A percentile compares a stretch with the other conserved stretches of the same genome.
These are phyloP conservation scores for human DNA, from an alignment of 2,113 vertebrate genomes.

Conservation along the genomic window DNA sequence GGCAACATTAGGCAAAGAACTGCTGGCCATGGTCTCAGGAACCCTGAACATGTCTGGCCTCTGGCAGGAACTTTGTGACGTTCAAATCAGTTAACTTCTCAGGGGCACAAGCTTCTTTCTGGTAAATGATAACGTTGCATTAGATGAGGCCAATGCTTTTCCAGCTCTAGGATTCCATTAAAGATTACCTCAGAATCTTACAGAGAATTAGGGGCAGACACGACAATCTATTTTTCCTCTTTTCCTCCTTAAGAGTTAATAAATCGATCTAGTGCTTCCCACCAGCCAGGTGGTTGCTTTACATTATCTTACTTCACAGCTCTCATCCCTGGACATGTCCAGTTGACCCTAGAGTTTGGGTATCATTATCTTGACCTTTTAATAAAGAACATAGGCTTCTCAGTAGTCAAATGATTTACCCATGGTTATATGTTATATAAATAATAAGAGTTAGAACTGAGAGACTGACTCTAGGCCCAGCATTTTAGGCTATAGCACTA, in stretches of 20 bases:
- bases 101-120: background rate
- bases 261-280: background rate
- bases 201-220: background rate
- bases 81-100: background rate
- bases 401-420: background rate
- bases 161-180: background rate
- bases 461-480: background rate
- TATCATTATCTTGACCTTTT: background rate
- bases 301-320: background rate
- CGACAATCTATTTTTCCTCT: background rate
- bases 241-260: background rate
- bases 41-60: background rate
- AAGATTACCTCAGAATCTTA: background rate
- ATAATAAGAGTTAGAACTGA: background rate
- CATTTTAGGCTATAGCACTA: background rate
- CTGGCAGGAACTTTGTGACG: background rate
- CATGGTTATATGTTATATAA: background rate
- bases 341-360: background rate
- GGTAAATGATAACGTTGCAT: no score
- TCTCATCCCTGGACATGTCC: background rate
- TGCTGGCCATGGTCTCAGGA: background rate
- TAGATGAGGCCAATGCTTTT: background rate
- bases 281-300: background rate
- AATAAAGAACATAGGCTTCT: background rate
- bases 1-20: background rate